Conservation (phyloP, 2,797 vertebrate species). For the Nannoperca australis region DNA sequence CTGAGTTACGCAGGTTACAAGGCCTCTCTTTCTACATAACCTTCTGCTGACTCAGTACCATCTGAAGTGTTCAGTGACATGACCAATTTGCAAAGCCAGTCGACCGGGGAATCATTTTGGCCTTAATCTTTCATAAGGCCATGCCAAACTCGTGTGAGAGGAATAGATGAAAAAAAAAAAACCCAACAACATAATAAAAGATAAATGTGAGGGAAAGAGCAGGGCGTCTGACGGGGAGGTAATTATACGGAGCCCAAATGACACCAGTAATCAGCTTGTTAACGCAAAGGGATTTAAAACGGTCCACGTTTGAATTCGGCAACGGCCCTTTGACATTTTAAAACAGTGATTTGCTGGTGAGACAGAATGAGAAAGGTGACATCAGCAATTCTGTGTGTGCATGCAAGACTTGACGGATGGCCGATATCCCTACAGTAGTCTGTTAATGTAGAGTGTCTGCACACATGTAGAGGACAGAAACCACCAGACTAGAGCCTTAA, state of each 20-base stretch:
- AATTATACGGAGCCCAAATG: constrained; percentile 72
- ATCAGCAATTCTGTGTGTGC: constrained; percentile 23
- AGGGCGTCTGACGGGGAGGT: constrained; percentile 61
- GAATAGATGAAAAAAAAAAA: constrained; percentile 44
- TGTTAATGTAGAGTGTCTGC: not conserved
- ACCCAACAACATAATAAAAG: constrained; percentile 31
- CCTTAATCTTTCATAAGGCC: constrained; percentile 78
- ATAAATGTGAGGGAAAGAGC: constrained; percentile 40
- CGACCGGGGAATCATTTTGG: constrained; percentile 81
- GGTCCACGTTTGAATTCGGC: constrained; percentile 6
- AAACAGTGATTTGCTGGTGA: constrained; percentile 26
- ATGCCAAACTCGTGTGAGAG: constrained; percentile 39
- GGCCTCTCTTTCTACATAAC: constrained; percentile 25
- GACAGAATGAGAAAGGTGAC: constrained; percentile 3
- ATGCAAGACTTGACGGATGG: not conserved
- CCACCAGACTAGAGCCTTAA: not conserved
- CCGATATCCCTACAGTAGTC: not conserved
- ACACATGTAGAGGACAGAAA: constrained; percentile 5
- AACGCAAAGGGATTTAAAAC: constrained; percentile 58
- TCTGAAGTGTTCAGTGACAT: constrained; percentile 72
- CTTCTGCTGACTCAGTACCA: constrained; percentile 74
- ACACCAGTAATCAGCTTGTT: constrained; percentile 76
- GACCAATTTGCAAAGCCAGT: constrained; percentile 84
- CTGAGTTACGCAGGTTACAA: constrained; percentile 34
- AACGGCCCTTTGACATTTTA: constrained; percentile 54